Percentiles rank a stretch among this genome's conserved stretches.
These are phyloP conservation scores for Serinus canaria DNA, from an alignment of 2,113 vertebrate species.

Conservation along the genomic window DNA sequence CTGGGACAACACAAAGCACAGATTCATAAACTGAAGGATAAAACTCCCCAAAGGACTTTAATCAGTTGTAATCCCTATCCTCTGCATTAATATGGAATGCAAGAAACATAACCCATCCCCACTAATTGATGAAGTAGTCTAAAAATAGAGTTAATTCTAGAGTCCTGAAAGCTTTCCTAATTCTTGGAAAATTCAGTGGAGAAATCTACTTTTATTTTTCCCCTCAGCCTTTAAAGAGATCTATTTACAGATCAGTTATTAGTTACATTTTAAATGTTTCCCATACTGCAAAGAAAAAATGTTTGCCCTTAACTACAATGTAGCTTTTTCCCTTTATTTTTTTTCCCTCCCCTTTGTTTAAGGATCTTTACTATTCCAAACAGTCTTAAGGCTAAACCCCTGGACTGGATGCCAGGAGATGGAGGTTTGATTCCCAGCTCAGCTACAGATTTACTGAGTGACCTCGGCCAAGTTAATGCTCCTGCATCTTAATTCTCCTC, in stretches of 20 bases:
- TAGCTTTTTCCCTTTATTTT: background rate
- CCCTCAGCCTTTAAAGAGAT: background rate
- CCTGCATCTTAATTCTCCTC: background rate
- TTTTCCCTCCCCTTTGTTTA: background rate
- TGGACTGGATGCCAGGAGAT: background rate
- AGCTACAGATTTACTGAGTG: constrained; percentile 13
- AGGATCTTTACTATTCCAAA: background rate
- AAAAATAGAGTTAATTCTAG: background rate
- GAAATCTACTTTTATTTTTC: background rate
- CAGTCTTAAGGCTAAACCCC: background rate
- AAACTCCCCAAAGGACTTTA: background rate
- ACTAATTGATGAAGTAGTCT: background rate
- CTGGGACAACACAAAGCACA: background rate
- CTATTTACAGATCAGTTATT: background rate
- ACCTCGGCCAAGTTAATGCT: constrained; percentile 4
- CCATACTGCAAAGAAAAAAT: background rate
- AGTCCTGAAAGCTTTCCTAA: background rate
- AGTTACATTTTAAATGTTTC: background rate
- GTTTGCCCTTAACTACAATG: background rate
- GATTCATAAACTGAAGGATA: background rate
- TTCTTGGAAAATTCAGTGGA: background rate
- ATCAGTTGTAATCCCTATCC: background rate
- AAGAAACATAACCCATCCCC: background rate
- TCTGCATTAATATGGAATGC: background rate
- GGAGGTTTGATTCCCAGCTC: background rate